Conservation (phyloP, 2,797 vertebrate genomes). For the Acridotheres tristis region DNA sequence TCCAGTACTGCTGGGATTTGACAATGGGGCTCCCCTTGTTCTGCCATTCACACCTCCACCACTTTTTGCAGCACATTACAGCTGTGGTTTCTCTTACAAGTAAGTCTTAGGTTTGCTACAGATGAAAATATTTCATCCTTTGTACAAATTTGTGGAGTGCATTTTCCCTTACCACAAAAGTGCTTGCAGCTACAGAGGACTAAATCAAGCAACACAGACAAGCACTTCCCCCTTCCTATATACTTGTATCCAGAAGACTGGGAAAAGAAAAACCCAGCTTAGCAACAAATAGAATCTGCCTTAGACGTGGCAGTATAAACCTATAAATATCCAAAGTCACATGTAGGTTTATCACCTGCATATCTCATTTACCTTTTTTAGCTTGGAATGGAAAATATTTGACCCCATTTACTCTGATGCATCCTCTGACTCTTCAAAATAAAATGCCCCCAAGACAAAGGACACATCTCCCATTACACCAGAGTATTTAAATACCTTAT, state of each 20-base stretch:
- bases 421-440: not conserved
- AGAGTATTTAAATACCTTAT: not conserved
- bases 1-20: not conserved
- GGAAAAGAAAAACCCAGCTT: not conserved
- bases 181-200: not conserved
- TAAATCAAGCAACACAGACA: not conserved
- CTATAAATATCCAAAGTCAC: not conserved
- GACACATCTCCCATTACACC: not conserved
- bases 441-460: not conserved
- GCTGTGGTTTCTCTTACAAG: not conserved
- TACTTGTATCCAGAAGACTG: not conserved
- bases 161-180: not conserved
- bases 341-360: not conserved
- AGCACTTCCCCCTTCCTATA: not conserved
- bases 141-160: not conserved
- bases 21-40: not conserved
- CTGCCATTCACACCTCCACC: not conserved
- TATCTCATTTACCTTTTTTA: not conserved
- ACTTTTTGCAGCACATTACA: not conserved
- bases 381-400: constrained; percentile 22
- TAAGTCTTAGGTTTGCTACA: not conserved
- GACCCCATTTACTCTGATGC: not conserved
- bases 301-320: not conserved
- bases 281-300: not conserved
- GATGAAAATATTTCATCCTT: not conserved